These are phyloP conservation scores for Cephonodes hylas DNA, from an alignment of 2,888 invertebrate species.

Conservation along the genomic window DNA sequence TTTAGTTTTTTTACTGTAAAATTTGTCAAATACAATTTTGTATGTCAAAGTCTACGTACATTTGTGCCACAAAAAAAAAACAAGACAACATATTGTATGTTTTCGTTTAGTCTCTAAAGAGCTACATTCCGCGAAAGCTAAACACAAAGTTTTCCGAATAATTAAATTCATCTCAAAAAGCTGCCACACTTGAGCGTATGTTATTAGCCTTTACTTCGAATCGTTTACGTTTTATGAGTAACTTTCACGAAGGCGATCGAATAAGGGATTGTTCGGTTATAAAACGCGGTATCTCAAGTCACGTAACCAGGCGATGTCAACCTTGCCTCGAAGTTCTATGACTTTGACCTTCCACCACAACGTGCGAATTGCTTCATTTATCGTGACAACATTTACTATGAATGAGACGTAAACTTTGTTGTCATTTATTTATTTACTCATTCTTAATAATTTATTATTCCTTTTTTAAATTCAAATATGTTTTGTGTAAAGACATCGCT, in stretches of 20 bases:
- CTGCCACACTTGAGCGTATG: not conserved
- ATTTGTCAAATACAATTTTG: no score
- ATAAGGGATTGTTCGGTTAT: not conserved
- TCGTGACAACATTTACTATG: not conserved
- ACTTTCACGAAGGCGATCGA: not conserved
- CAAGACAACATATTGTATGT: not conserved
- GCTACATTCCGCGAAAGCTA: not conserved
- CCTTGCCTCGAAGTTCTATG: conserved; percentile 35
- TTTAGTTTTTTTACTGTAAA: no score
- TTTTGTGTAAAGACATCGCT: no score
- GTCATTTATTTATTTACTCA: no score
- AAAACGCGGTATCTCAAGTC: not conserved
- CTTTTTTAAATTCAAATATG: no score
- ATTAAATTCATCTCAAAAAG: not conserved
- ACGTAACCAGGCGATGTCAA: conserved; percentile 13
- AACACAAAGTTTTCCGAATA: not conserved
- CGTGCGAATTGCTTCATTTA: conserved; percentile 33
- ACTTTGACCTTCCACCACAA: conserved; percentile 41
- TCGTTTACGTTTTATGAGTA: not conserved
- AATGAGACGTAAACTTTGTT: no score
- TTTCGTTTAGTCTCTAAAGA: not conserved
- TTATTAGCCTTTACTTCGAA: not conserved
- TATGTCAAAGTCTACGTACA: no score
- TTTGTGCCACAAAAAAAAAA: not conserved
- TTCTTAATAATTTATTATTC: no score